Evolutionary conservation across 2,113 vertebrate genomes (phyloP), one percentile per base, ranked within the genome.

Genomic region (Heterotilapia buettikoferi): DNA sequence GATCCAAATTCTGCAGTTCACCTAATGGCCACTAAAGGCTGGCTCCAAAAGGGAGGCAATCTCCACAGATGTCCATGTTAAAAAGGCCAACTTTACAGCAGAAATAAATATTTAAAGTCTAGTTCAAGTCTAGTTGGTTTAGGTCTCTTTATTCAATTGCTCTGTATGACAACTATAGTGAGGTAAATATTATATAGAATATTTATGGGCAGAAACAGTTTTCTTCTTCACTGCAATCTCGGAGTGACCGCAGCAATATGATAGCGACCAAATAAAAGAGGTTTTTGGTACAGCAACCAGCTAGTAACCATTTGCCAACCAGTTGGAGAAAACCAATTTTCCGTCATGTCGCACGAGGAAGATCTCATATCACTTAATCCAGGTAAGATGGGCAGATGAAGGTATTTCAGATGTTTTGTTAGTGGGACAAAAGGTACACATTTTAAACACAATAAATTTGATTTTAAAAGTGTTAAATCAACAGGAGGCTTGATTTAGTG

Each of bases 41-140:
- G 43, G 16, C 43, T 50, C 24, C 43, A 78, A 76, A 76, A 76
- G 71, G 26, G 71, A 76, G 6, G 21, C 6, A 45, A 26, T 47
- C 43, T 7, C 43, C 71, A 76, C n/a, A 31, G 24, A 76, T 19
- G 16, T 45, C 71, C 24, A 78, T 50, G 16, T 50, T 50, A 31
- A 50, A 47, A 78, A 29, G 24, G 6, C 6, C 71, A 31, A 12
- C 43, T 50, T 13, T 78, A n/a, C 26, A 31, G 45, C 10, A n/a
- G 16, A 78, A 78, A 52, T 31, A 78, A 78, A 78, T 19, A 52
- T 68, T 68, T 19, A 52, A 8, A 68, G 33, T 21, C 63, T 68
- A 40, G 63, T 40, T 68, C 19, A 40, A 21, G 19, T 66, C 61
- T 21, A 68, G 36, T 1, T 68, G 63, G 40, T 40, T 40, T 68